Evolutionary conservation across 2,888 invertebrate genomes (phyloP).

Genomic region (Elgonia sp.): DNA sequence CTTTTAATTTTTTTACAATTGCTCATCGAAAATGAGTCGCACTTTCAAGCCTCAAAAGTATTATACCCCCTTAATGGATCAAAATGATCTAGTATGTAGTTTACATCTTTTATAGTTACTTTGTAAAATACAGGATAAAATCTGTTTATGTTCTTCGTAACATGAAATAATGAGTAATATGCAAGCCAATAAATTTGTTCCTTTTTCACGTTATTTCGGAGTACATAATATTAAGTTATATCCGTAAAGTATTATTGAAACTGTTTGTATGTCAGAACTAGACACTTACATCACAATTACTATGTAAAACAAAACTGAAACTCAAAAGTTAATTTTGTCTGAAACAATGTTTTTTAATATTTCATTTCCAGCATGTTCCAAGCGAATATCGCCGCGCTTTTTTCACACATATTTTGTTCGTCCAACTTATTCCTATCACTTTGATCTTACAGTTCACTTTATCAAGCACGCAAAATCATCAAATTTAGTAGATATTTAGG

Average conservation of each 20-base stretch:
- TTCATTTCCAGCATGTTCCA: conserved; percentile 11
- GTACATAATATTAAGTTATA: conserved; percentile 33
- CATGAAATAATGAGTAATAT: neutral
- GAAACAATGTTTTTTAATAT: conserved; percentile 48
- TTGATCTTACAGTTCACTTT: conserved; percentile 33
- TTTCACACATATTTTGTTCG: conserved; percentile 22
- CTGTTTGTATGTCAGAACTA: conserved; percentile 28
- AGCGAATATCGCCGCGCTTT: neutral
- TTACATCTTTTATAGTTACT: no score
- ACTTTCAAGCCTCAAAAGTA: no score
- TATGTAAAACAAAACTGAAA: conserved; percentile 31
- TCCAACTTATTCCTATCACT: conserved; percentile 30
- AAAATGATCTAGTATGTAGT: no score
- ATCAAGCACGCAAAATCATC: conserved; percentile 36
- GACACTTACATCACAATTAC: conserved; percentile 31
- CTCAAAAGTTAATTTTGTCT: conserved; percentile 19
- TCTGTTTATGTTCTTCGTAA: no score
- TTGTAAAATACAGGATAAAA: no score
- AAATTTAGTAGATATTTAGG: conserved; percentile 42
- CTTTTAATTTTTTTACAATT: no score
- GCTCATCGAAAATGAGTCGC: no score
- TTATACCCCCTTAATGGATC: no score
- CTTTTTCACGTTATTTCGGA: neutral
- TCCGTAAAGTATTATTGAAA: conserved; percentile 25
- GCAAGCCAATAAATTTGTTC: neutral